These are phyloP conservation scores for Sarcophaga bullata DNA, from an alignment of 1,140 invertebrate species.

Conservation along the genomic window DNA sequence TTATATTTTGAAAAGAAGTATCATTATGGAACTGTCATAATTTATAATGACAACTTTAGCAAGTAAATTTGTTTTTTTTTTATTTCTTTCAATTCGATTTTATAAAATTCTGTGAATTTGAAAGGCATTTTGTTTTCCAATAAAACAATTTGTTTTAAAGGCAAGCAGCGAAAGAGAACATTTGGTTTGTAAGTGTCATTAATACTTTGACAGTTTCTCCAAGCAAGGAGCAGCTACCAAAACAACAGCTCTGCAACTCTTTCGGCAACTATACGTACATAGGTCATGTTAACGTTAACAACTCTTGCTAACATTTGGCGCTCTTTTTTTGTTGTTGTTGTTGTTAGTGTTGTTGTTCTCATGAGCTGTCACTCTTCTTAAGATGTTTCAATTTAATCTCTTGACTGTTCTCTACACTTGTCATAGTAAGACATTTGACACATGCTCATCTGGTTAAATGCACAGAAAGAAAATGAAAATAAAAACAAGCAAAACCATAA, in stretches of 20 bases:
- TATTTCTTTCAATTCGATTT: too few species aligned
- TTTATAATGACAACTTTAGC: slow-evolving; percentile 19
- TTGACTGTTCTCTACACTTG: slow-evolving; percentile 30
- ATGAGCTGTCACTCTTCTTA: background rate
- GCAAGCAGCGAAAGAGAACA: background rate
- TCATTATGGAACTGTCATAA: slow-evolving; percentile 34
- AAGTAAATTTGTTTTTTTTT: background rate
- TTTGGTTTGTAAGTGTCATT: slow-evolving; percentile 3
- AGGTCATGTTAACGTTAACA: slow-evolving; percentile 34
- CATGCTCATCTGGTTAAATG: background rate
- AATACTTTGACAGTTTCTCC: slow-evolving; percentile 24
- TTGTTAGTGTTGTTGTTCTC: background rate
- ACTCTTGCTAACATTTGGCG: slow-evolving; percentile 33
- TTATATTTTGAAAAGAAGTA: background rate
- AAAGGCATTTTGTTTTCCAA: background rate
- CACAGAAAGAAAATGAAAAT: background rate
- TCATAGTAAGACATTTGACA: slow-evolving; percentile 33
- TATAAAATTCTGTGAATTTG: background rate
- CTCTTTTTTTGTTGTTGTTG: background rate
- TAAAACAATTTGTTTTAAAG: background rate
- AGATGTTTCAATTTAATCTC: background rate
- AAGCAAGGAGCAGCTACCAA: background rate
- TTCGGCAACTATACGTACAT: background rate
- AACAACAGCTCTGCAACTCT: background rate
- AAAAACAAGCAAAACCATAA: background rate